Evolutionary conservation across 2,113 vertebrate species (phyloP), one percentile per base, ranked within the genome.

Genomic region (Lepus americanus): DNA sequence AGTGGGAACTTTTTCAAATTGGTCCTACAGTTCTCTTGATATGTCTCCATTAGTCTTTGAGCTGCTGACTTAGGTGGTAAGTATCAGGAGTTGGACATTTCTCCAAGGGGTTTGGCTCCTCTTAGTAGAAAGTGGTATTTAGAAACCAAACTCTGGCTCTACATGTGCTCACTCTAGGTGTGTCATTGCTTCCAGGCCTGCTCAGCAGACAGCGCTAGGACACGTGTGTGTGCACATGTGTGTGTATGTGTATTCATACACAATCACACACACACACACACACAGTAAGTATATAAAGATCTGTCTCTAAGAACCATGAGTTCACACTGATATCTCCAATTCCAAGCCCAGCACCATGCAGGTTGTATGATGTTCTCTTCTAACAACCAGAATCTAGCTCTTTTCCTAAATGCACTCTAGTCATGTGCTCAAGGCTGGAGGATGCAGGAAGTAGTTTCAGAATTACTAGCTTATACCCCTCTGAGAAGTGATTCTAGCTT

Each of bases 361-460:
- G 22, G 22, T 39, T 3, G 36, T 69, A 17, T 86, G 61, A 87
- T 76, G 61, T 11, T 17, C 31, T 89, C 66, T 80, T 81, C 36
- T 39, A 44, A 33, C 8, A 63, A 36, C n/a, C 55, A 90, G 76
- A 77, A 73, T 31, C 2, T 72, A 74, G 25, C 10, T 93, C 73
- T 74, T 66, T 36, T 79, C 44, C 55, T 85, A 67, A 89, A 39
- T 36, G 36, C 61, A 6, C 19, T 49, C 55, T 59, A 72, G 22
- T 51, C 53, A 44, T 84, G 19, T 23, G 9, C 49, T 95, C 23
- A 9, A 89, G 79, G 55, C 79, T 55, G 76, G 23, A 44, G 17
- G 13, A 89, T 16, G 79, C 53, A 78, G 82, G 70, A 87, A 82
- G 36, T 64, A 70, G 36, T 44, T 72, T 84, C 39, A 92, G 66